phyloP scores from a whole-genome alignment of 2,113 vertebrate species.

The Herpetotheres cachinnans region DNA sequence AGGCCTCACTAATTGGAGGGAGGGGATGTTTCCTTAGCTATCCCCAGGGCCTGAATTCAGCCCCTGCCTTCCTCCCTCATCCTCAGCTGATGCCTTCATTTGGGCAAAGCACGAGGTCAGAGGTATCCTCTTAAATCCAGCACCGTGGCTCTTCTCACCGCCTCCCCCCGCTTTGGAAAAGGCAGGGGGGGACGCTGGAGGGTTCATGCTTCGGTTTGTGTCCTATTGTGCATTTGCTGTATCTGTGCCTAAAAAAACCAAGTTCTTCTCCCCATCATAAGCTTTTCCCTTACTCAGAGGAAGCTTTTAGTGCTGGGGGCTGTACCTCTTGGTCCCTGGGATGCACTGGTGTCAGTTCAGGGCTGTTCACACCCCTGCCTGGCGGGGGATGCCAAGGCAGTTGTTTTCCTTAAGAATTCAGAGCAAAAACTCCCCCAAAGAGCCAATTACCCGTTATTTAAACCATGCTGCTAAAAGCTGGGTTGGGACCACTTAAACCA shows the following conservation, averaged over 20 bases:
- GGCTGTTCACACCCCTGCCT: not conserved
- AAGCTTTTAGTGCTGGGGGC: not conserved
- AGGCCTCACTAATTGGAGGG: not conserved
- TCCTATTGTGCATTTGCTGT: not conserved
- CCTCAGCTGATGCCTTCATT: not conserved
- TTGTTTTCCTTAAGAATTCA: not conserved
- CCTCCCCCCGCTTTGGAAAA: not conserved
- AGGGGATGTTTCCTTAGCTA: not conserved
- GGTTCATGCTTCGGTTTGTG: not conserved
- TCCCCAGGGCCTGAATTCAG: not conserved
- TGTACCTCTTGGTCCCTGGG: not conserved
- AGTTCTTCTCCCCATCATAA: not conserved
- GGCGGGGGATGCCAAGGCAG: accelerated
- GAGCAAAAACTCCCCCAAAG: not conserved
- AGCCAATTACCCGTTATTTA: not conserved
- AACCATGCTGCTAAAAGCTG: not conserved
- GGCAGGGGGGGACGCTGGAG: not conserved
- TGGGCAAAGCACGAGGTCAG: not conserved
- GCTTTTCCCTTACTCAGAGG: not conserved
- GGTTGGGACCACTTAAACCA: not conserved
- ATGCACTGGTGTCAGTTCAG: accelerated
- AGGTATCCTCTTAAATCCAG: not conserved
- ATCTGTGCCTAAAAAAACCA: not conserved
- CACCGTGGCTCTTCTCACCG: accelerated
- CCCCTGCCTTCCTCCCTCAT: not conserved